Evolutionary conservation across 1,140 invertebrate genomes (phyloP).

Genomic region (Penaeus japonicus): DNA sequence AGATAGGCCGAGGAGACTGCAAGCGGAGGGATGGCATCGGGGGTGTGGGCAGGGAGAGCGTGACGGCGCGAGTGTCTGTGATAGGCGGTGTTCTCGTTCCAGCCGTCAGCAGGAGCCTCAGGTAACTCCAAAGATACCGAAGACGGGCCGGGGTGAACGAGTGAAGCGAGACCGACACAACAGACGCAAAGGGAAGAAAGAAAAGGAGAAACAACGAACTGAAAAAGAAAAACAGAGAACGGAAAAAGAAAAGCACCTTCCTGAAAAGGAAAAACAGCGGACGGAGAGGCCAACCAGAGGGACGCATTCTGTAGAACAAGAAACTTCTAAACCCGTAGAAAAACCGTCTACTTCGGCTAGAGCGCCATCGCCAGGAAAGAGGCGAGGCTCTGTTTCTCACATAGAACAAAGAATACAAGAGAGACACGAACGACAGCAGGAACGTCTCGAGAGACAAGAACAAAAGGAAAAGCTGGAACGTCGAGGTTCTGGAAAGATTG

Average conservation of each 20-base stretch:
- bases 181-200: conserved; percentile 53
- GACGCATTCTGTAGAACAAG: no score
- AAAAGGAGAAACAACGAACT: conserved; percentile 35
- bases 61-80: conserved; percentile 20
- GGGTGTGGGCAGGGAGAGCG: conserved; percentile 34
- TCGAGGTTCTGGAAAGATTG: conserved; percentile 17
- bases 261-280: conserved; percentile 26
- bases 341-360: background rate
- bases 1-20: conserved; percentile 2
- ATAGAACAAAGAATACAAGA: conserved; percentile 58
- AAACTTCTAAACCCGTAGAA: background rate
- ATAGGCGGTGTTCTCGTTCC: conserved; percentile 39
- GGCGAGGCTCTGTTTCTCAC: conserved; percentile 57
- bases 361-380: conserved; percentile 44
- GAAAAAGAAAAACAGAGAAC: background rate
- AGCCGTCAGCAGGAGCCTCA: conserved; percentile 40
- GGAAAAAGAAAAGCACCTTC: background rate
- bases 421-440: conserved; percentile 54
- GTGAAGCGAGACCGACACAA: conserved; percentile 55
- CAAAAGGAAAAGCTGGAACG: conserved; percentile 39
- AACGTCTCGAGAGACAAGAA: conserved; percentile 47
- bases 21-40: conserved; percentile 21
- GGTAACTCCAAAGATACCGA: conserved; percentile 38
- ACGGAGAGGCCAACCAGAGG: background rate
- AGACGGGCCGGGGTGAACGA: conserved; percentile 43